Base-by-base conservation (phyloP, 2,113 vertebrate genomes). In the Python bivittatus region DNA sequence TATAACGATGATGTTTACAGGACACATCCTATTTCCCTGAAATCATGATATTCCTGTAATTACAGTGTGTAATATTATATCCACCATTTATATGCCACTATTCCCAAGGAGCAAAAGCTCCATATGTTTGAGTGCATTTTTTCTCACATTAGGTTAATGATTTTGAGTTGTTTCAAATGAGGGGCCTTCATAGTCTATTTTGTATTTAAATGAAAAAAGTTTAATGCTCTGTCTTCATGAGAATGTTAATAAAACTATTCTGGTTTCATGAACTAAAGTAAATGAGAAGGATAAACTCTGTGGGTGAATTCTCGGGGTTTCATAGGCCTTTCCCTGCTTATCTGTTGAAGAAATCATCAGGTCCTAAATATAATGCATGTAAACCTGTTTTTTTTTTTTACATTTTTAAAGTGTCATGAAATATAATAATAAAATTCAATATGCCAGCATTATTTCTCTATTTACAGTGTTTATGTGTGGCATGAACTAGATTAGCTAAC, bases 161-260 rank as follows among this genome's bases (percentile, higher is more conserved):
- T 87, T 93, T 93, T 52, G 64, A 61, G 72, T 93, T 44, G 92
- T 95, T 96, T 84, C 5, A 84, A 22, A 89, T 27, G 60, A 57
- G 86, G 93, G 90, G 15, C 54, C 79, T 89, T 68, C 84, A 15
- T 5, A 61, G 13, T 64, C 91, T 33, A 33, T 90, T 0, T 72
- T 61, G 88, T 89, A 84, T 88, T 48, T 58, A 58, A 79, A 90
- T 33, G 53, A 88, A 92, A 89, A 42, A 64, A 88, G 60, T 8
- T 85, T 44, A 68, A 91, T 85, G 12, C 94, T 84, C 25, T 92
- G 91, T 83, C 93, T 1, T 91, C 88, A 29, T 87, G 92, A 87
- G 92, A 53, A 60, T 48, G 79, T 86, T 17, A 0, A 64, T 33
- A 53, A 22, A 23, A 11, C 38, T 72, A 4, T 10, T 23, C 10